Evolutionary conservation across 2,888 invertebrate species (phyloP).

Genomic region (Thereva nobilitata): DNA sequence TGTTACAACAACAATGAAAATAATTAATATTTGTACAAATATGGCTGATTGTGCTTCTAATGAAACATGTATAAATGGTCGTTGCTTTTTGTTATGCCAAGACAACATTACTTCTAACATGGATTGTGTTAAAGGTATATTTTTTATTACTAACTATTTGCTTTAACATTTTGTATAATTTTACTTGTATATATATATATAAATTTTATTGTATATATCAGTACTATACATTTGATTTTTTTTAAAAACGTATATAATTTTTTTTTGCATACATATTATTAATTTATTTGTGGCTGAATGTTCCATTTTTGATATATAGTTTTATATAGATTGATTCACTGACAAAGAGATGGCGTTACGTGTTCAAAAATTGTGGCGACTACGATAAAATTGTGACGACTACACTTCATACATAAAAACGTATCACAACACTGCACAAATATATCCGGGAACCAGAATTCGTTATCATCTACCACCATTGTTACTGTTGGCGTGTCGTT

Average conservation of each 20-base stretch:
- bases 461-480: too few species aligned
- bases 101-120: conserved; percentile 43
- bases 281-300: too few species aligned
- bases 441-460: too few species aligned
- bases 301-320: too few species aligned
- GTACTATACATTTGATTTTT: conserved; percentile 1
- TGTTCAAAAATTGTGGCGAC: too few species aligned
- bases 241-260: conserved; percentile 11
- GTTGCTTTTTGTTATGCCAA: conserved; percentile 56
- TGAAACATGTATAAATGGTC: conserved; percentile 65
- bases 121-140: conserved; percentile 56
- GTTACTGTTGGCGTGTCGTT: too few species aligned
- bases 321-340: too few species aligned
- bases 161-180: conserved; percentile 22
- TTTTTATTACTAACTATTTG: conserved; percentile 27
- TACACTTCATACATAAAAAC: too few species aligned
- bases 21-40: conserved; percentile 61
- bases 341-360: too few species aligned
- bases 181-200: conserved; percentile 22
- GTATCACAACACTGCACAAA: too few species aligned
- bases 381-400: too few species aligned
- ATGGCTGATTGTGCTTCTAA: conserved; percentile 65
- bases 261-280: conserved; percentile 1
- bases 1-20: conserved; percentile 46
- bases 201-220: conserved; percentile 18